phyloP scores from a whole-genome alignment of 1,140 invertebrate species.

The Lutraria rhynchaena region DNA sequence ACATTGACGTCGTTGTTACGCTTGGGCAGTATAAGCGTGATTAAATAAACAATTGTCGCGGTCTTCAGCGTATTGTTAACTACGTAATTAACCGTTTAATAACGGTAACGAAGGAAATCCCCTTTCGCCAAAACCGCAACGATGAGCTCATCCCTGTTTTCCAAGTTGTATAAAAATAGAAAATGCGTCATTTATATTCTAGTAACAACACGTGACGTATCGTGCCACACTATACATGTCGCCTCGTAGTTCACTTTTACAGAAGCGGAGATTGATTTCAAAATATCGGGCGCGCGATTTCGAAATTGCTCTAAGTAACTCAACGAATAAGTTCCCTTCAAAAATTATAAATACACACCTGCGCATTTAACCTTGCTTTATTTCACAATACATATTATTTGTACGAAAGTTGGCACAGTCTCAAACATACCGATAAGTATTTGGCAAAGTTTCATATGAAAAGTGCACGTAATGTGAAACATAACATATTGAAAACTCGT shows the following conservation, averaged over 20 bases:
- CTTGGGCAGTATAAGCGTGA: too few species aligned
- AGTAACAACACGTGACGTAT: too few species aligned
- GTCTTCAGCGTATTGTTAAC: background rate
- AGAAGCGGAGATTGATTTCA: too few species aligned
- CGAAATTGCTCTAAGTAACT: too few species aligned
- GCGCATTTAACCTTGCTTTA: background rate
- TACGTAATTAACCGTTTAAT: background rate
- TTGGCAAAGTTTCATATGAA: constrained; percentile 16
- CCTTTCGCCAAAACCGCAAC: background rate
- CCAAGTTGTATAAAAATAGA: constrained; percentile 13
- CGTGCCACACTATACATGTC: too few species aligned
- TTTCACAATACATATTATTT: background rate
- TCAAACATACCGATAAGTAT: constrained; percentile 12
- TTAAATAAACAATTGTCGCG: background rate
- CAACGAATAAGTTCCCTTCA: too few species aligned
- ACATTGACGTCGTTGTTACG: too few species aligned
- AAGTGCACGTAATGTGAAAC: background rate
- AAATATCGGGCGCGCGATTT: too few species aligned
- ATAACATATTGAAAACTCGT: constrained; percentile 18
- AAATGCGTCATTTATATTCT: constrained; percentile 1
- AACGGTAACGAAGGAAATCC: constrained; percentile 9
- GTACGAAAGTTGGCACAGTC: background rate
- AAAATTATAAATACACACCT: too few species aligned
- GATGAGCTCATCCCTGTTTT: constrained; percentile 20
- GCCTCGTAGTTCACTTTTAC: too few species aligned